Evolutionary conservation across 2,888 invertebrate genomes (phyloP).

Genomic region (Odontomyia ornata): DNA sequence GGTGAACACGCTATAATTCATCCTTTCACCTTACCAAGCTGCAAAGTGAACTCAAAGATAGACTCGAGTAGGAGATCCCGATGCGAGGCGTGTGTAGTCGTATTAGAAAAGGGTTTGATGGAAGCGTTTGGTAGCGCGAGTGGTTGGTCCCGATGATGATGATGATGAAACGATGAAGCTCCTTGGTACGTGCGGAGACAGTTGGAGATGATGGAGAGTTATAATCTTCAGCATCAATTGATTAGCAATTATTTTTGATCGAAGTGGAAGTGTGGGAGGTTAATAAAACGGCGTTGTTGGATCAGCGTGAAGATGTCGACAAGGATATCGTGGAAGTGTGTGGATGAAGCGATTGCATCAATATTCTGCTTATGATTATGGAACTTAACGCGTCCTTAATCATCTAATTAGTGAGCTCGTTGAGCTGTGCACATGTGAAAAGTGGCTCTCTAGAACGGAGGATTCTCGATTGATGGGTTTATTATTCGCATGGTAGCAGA

Average conservation of each 20-base stretch:
- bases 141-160: background rate
- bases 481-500: background rate
- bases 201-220: constrained; percentile 27
- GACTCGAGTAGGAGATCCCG: background rate
- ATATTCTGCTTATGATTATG: background rate
- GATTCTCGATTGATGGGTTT: too few relatives aligned
- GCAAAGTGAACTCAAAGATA: background rate
- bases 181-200: constrained; percentile 3
- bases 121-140: background rate
- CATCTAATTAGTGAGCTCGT: constrained; percentile 10
- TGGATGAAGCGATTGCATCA: background rate
- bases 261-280: background rate
- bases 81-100: background rate
- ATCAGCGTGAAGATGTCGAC: background rate
- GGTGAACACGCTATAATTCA: constrained; percentile 28
- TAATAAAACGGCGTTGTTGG: background rate
- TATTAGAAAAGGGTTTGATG: background rate
- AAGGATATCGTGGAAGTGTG: background rate
- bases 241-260: constrained; percentile 20
- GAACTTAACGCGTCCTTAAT: constrained; percentile 22
- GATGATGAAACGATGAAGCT: constrained; percentile 2
- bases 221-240: constrained; percentile 37
- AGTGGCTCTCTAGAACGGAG: background rate
- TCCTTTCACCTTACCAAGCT: constrained; percentile 1
- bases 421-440: constrained; percentile 8